phyloP scores from a whole-genome alignment of 2,888 invertebrate genomes.

The Lasioglossum lativentre region DNA sequence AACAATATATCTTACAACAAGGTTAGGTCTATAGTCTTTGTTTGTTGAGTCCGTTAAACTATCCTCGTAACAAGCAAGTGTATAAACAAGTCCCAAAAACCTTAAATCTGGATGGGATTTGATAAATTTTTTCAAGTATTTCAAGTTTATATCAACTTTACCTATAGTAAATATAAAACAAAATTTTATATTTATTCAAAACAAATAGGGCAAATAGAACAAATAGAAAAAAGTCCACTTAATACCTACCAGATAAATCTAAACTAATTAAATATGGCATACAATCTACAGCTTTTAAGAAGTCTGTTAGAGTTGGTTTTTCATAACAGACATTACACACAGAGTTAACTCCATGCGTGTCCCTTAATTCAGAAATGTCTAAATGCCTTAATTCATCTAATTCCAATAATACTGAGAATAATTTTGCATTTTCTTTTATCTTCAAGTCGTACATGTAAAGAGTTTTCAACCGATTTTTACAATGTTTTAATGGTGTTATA shows the following conservation, averaged over 20 bases:
- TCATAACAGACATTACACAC: slow-evolving; percentile 81
- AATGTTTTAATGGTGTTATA: slow-evolving; percentile 86
- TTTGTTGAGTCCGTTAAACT: slow-evolving; percentile 85
- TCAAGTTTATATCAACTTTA: slow-evolving; percentile 85
- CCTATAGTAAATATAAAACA: slow-evolving; percentile 77
- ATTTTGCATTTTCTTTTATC: slow-evolving; percentile 84
- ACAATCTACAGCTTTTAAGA: slow-evolving; percentile 84
- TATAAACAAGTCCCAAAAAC: slow-evolving; percentile 87
- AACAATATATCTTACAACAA: slow-evolving; percentile 81
- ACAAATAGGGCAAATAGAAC: not conserved
- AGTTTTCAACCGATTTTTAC: slow-evolving; percentile 86
- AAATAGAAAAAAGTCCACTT: slow-evolving; percentile 9
- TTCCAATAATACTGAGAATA: slow-evolving; percentile 85
- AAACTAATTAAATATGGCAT: slow-evolving; percentile 87
- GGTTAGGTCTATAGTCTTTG: slow-evolving; percentile 82
- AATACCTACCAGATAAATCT: slow-evolving; percentile 87
- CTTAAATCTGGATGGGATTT: slow-evolving; percentile 84
- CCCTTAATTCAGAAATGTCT: slow-evolving; percentile 87
- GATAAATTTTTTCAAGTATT: slow-evolving; percentile 84
- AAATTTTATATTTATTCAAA: slow-evolving; percentile 10
- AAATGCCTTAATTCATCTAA: slow-evolving; percentile 85
- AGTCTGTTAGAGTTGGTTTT: slow-evolving; percentile 83
- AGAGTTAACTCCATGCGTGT: slow-evolving; percentile 84
- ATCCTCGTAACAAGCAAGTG: slow-evolving; percentile 86
- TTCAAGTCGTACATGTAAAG: slow-evolving; percentile 87